phyloP scores from a whole-genome alignment of 2,797 vertebrate species.

The Crocidura indochinensis region DNA sequence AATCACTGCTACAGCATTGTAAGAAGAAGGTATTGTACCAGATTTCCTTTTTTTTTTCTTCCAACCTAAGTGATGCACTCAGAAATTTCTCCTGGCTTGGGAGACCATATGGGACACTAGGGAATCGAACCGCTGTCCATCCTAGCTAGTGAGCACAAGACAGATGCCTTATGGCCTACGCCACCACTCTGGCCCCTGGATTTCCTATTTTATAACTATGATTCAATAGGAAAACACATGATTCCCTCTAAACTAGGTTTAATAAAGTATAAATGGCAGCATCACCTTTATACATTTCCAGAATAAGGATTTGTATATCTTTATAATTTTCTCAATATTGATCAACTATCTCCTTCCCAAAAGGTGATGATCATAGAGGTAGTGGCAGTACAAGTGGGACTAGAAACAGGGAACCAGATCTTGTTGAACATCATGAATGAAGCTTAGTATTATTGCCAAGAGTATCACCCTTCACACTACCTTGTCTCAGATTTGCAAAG shows the following conservation, averaged over 20 bases:
- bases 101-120: too few relatives aligned
- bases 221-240: too few relatives aligned
- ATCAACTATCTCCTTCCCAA: not conserved
- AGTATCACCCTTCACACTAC: not conserved
- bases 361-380: not conserved
- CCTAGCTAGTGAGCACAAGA: too few relatives aligned
- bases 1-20: too few relatives aligned
- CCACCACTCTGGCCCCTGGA: too few relatives aligned
- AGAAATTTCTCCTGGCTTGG: too few relatives aligned
- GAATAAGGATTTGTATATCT: not conserved
- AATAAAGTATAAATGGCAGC: not conserved
- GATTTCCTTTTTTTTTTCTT: too few relatives aligned
- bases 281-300: conserved; percentile 7
- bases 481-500: not conserved
- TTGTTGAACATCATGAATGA: not conserved
- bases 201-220: too few relatives aligned
- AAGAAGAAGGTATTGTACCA: too few relatives aligned
- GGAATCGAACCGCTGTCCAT: too few relatives aligned
- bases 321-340: not conserved
- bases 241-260: conserved; percentile 36
- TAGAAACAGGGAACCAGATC: not conserved
- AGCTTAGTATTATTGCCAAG: not conserved
- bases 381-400: not conserved
- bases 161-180: too few relatives aligned
- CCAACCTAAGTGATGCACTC: too few relatives aligned